Percentiles rank a stretch among this genome's conserved stretches.
These are phyloP conservation scores for Passerina amoena DNA, from an alignment of 2,113 vertebrate genomes.

Conservation along the genomic window DNA sequence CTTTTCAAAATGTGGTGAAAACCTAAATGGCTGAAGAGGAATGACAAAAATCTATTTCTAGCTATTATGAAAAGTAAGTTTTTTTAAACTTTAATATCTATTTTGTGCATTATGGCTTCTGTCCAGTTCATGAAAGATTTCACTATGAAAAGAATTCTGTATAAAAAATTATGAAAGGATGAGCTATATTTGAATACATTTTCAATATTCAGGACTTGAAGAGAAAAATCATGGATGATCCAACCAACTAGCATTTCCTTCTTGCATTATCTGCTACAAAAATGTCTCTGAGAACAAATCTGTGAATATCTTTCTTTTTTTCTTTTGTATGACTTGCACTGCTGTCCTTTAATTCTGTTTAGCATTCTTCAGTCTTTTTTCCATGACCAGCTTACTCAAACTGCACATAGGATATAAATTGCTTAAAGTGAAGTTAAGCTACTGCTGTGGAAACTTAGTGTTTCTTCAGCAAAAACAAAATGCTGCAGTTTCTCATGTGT, in stretches of 20 bases:
- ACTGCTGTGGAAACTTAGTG: background rate
- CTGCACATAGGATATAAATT: background rate
- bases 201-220: background rate
- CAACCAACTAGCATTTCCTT: background rate
- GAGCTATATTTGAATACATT: background rate
- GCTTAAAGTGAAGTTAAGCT: background rate
- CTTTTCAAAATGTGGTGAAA: background rate
- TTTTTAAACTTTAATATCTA: background rate
- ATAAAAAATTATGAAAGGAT: background rate
- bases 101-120: background rate
- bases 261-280: background rate
- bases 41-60: background rate
- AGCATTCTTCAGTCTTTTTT: background rate
- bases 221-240: background rate
- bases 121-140: background rate
- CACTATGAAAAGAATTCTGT: background rate
- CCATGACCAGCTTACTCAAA: background rate
- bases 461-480: background rate
- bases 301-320: background rate
- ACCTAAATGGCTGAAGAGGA: background rate
- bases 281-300: background rate
- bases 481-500: background rate
- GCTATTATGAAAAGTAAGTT: background rate
- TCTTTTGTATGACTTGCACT: background rate
- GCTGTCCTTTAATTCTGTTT: background rate